phyloP scores from a whole-genome alignment of 2,797 vertebrate genomes.

The Tolypeutes matacus region DNA sequence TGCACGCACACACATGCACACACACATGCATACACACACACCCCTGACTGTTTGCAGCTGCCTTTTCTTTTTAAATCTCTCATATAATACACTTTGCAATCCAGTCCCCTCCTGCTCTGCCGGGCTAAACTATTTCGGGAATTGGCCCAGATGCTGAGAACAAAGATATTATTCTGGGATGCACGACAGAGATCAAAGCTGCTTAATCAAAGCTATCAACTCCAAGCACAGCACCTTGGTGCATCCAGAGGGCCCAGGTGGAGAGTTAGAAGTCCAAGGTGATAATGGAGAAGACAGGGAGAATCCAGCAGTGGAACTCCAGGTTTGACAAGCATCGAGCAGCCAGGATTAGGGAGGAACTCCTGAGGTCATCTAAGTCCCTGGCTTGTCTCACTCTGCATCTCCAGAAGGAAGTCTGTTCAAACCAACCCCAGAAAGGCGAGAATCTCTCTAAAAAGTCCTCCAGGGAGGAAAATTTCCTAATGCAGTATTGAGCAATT shows the following conservation, averaged over 20 bases:
- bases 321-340: neutral
- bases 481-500: constrained; percentile 33
- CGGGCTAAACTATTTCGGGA: constrained; percentile 68
- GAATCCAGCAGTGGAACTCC: constrained; percentile 9
- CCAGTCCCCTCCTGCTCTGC: constrained; percentile 64
- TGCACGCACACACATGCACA: neutral
- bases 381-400: constrained; percentile 19
- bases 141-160: constrained; percentile 78
- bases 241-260: constrained; percentile 37
- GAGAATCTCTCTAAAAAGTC: constrained; percentile 18
- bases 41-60: constrained; percentile 75
- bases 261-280: constrained; percentile 56
- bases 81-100: constrained; percentile 64
- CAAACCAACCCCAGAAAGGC: constrained; percentile 42
- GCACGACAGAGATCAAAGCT: constrained; percentile 59
- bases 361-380: constrained; percentile 55
- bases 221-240: constrained; percentile 40
- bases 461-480: constrained; percentile 56
- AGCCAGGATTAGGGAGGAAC: neutral
- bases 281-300: constrained; percentile 64
- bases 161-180: constrained; percentile 62
- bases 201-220: constrained; percentile 56
- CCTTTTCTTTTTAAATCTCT: constrained; percentile 80
- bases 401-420: constrained; percentile 37
- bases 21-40: neutral